phyloP scores from a whole-genome alignment of 2,888 invertebrate genomes.

The Cybosia mesomella region DNA sequence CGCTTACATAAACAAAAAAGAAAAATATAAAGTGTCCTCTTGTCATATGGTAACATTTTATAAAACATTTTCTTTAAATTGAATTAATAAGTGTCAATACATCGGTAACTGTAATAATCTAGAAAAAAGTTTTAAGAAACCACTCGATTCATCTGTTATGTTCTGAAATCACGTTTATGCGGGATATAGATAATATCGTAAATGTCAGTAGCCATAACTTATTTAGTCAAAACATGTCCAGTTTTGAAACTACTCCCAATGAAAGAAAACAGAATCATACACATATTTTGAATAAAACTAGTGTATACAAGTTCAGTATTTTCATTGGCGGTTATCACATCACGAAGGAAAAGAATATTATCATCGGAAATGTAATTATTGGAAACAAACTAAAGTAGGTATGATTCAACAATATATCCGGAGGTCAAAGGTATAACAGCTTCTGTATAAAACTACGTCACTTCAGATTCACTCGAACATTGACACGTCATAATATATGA shows the following conservation, averaged over 20 bases:
- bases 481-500: conserved; percentile 56
- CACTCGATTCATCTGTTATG: neutral
- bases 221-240: neutral
- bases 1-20: too few species aligned
- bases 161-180: neutral
- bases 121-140: neutral
- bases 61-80: neutral
- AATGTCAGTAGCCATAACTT: neutral
- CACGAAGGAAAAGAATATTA: neutral
- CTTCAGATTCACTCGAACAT: conserved; percentile 39
- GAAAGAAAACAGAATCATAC: neutral
- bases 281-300: neutral
- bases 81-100: too few species aligned
- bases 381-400: conserved; percentile 13
- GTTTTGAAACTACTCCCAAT: neutral
- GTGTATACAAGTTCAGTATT: neutral
- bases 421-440: conserved; percentile 32
- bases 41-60: too few species aligned
- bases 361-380: neutral
- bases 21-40: neutral
- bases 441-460: conserved; percentile 37
- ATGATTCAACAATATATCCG: conserved; percentile 21
- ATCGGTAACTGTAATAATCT: too few species aligned
- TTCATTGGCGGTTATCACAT: conserved; percentile 2
- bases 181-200: neutral